phyloP scores from a whole-genome alignment of 2,797 vertebrate genomes.

The Galago senegalensis region DNA sequence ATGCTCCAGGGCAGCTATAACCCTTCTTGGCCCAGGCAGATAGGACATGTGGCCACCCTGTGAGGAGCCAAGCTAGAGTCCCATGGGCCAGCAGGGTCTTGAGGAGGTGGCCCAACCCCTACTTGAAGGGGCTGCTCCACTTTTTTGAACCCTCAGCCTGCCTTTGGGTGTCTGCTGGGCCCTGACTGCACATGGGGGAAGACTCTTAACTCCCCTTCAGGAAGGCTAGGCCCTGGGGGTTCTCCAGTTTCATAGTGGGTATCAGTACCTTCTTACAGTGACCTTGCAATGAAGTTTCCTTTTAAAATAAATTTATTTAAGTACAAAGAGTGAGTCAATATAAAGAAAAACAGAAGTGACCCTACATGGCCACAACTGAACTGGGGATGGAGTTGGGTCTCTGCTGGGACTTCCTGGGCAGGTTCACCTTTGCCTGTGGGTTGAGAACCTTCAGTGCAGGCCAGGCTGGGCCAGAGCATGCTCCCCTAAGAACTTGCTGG shows the following conservation, averaged over 20 bases:
- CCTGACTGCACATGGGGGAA: too few relatives aligned
- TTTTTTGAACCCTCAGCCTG: neutral
- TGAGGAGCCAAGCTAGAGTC: neutral
- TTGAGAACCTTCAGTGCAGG: too few relatives aligned
- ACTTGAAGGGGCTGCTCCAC: too few relatives aligned
- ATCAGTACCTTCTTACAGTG: neutral
- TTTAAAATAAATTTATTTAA: conserved; percentile 81
- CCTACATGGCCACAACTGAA: neutral
- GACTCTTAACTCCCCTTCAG: neutral
- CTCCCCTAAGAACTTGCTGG: neutral
- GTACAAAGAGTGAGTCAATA: conserved; percentile 61
- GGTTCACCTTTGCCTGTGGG: neutral
- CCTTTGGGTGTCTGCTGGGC: neutral
- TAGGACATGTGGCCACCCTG: neutral
- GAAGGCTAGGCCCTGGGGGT: neutral
- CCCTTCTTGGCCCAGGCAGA: neutral
- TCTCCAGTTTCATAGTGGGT: neutral
- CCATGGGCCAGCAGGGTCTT: neutral
- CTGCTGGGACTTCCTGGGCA: neutral
- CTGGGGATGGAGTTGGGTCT: neutral
- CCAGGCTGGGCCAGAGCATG: neutral
- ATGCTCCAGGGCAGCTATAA: neutral
- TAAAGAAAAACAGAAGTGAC: conserved; percentile 48
- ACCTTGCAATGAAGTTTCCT: neutral
- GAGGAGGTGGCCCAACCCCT: neutral